Conservation (phyloP, 2,888 invertebrate species). For the Pyrrhia umbra region DNA sequence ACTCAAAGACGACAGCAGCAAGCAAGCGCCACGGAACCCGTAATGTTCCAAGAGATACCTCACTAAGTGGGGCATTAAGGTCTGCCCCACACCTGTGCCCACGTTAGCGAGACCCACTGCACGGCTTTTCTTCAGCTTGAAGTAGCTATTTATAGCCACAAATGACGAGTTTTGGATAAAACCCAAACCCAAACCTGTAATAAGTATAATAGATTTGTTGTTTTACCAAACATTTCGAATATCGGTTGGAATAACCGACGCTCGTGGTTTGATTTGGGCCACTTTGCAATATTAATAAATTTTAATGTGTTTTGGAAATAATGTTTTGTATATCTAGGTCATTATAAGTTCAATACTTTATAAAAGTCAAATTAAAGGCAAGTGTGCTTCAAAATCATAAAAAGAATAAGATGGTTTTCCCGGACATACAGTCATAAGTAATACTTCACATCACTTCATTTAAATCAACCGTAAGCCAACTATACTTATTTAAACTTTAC, state of each 20-base stretch:
- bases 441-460: too few relatives aligned
- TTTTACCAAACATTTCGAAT: conserved; percentile 35
- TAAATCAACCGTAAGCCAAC: too few relatives aligned
- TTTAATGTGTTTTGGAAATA: conserved; percentile 16
- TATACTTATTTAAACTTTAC: too few relatives aligned
- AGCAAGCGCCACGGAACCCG: conserved; percentile 91
- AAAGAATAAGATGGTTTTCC: too few relatives aligned
- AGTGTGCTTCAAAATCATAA: not conserved
- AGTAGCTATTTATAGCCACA: conserved; percentile 93
- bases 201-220: conserved; percentile 53
- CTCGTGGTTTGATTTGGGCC: conserved; percentile 20
- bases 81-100: conserved; percentile 94
- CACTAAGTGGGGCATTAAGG: conserved; percentile 93
- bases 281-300: conserved; percentile 41
- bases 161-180: conserved; percentile 93
- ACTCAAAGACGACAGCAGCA: conserved; percentile 91
- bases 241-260: conserved; percentile 16
- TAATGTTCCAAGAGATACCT: conserved; percentile 91
- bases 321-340: conserved; percentile 10
- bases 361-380: too few relatives aligned
- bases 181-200: conserved; percentile 92
- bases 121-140: conserved; percentile 91
- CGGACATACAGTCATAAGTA: too few relatives aligned
- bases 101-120: conserved; percentile 94
- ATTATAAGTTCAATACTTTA: not conserved